A percentile compares a stretch with the other conserved stretches of the same genome.
Evolutionary conservation across 2,113 vertebrate genomes (phyloP).

Genomic region (Genyomyrus donnyi): DNA sequence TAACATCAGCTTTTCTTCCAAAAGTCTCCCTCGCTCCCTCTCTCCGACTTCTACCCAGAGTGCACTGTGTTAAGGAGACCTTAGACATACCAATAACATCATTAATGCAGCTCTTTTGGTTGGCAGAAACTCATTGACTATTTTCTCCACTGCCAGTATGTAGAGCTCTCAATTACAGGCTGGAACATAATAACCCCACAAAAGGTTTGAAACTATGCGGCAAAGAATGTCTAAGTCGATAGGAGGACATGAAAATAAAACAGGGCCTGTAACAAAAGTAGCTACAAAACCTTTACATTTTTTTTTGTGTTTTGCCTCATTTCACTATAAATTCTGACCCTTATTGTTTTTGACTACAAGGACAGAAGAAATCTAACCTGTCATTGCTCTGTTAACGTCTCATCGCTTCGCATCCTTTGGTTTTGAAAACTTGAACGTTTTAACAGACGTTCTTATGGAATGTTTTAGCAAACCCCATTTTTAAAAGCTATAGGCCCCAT

Average conservation of each 20-base stretch:
- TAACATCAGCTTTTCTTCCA: neutral
- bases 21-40: neutral
- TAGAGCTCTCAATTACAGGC: neutral
- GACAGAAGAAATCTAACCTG: neutral
- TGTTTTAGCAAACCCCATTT: neutral
- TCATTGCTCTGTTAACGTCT: neutral
- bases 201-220: neutral
- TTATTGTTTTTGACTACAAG: neutral
- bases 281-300: neutral
- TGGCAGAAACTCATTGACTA: neutral
- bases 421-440: neutral
- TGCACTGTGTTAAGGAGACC: neutral
- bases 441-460: neutral
- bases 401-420: neutral
- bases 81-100: neutral
- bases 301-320: neutral
- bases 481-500: neutral
- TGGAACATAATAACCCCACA: neutral
- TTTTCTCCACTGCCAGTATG: neutral
- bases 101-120: neutral
- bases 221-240: neutral
- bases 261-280: neutral
- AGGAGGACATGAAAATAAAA: slow-evolving; percentile 3
- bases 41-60: neutral
- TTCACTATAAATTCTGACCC: neutral